Base-by-base conservation (phyloP, 2,888 invertebrate species). In the Perizoma flavofasciatum region DNA sequence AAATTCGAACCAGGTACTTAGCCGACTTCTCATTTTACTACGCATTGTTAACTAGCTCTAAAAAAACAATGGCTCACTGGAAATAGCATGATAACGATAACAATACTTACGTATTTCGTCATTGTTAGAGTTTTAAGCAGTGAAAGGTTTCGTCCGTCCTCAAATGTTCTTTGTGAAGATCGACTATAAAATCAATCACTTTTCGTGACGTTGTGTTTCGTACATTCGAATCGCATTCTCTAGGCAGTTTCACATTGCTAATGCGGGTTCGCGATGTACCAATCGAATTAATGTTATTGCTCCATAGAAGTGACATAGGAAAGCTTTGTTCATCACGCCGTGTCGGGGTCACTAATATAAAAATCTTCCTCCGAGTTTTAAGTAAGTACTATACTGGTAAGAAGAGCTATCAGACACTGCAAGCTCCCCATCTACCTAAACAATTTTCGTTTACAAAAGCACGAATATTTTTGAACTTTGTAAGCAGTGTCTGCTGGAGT, bases 31-130 rank as follows among this genome's bases (percentile, higher is more conserved):
- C 70, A 69, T 68, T 73, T 73, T 72, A 67, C 68, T 67, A 81
- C 75, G 77, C 78, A 75, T 80, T 77, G 77, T 77, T 81, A 72
- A 63, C 67, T 62, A 49, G 73, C 68, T 76, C 74, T 75, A 70
- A 69, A 66, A 69, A 64, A 71, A 69, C 62, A 56, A 64, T 59
- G 52, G 51, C 11, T 45, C 37, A 35, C 46, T 39, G 37, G 44
- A 53, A 54, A 39, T 43, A 32, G 49, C 35, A 6, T 43, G 63
- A 59, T 63, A 63, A 63, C 55, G 53, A 53, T 55, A 46, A 61
- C 54, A 58, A 55, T 53, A 47, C 52, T 37, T 39, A 44, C 55
- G n/a, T 44, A 51, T 48, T 48, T 59, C 49, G 54, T 37, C 35
- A 41, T 54, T 22, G 22, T 22, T 52, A 35, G 53, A 48, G 49